Conservation (phyloP, 2,113 vertebrate genomes). For the Blennius ocellaris region DNA sequence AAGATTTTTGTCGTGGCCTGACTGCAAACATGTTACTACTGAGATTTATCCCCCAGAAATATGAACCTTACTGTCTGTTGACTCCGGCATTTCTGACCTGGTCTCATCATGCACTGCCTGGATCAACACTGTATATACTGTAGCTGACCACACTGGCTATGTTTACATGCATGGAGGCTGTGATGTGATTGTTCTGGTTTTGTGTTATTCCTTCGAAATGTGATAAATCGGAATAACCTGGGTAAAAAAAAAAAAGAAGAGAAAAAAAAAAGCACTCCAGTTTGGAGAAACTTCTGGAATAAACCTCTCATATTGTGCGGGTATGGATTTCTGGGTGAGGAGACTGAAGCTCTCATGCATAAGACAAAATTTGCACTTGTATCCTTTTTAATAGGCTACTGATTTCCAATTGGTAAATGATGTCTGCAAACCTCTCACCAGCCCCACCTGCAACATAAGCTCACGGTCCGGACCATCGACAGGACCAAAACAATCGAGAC, state of each 20-base stretch:
- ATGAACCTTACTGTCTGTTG: constrained; percentile 23
- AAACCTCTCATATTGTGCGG: neutral
- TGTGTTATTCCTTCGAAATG: constrained; percentile 6
- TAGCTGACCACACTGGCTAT: constrained; percentile 65
- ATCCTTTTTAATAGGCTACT: constrained; percentile 24
- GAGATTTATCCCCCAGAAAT: constrained; percentile 23
- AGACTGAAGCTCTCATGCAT: neutral
- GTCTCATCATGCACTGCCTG: constrained; percentile 69
- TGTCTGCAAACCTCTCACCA: constrained; percentile 28
- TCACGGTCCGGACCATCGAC: constrained; percentile 23
- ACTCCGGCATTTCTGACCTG: constrained; percentile 38
- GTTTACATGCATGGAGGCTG: constrained; percentile 65
- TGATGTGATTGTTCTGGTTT: constrained; percentile 34
- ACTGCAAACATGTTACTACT: constrained; percentile 17
- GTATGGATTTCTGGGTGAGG: neutral
- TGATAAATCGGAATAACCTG: constrained; percentile 12
- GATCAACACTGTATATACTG: constrained; percentile 67
- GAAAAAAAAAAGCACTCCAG: neutral
- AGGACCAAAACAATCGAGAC: constrained; percentile 13
- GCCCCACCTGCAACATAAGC: constrained; percentile 12
- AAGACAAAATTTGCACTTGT: constrained; percentile 7
- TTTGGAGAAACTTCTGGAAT: neutral
- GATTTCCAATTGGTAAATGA: constrained; percentile 40
- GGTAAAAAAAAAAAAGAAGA: neutral
- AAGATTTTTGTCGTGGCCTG: constrained; percentile 40